These are phyloP conservation scores for Accipiter virgatus DNA, from an alignment of 2,113 vertebrate genomes.

Conservation along the genomic window DNA sequence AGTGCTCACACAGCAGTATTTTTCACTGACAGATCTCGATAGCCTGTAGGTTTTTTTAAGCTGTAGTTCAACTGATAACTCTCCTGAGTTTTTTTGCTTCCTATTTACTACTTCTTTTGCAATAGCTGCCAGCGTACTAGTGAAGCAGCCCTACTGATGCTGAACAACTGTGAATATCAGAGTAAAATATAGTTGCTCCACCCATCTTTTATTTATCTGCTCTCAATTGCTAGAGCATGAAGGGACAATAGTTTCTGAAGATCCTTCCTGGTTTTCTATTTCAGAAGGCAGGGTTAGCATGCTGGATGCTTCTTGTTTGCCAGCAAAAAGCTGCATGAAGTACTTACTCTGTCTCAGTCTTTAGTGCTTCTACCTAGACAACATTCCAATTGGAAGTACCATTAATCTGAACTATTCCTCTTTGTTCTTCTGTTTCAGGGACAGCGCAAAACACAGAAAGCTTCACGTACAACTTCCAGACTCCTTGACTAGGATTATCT, in stretches of 20 bases:
- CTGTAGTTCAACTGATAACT: neutral
- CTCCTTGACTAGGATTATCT: neutral
- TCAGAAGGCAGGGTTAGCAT: neutral
- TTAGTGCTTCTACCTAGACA: neutral
- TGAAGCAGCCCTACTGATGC: neutral
- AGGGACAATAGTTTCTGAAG: slow-evolving; percentile 15
- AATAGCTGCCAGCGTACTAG: neutral
- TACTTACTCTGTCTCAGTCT: neutral
- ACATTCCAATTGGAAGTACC: neutral
- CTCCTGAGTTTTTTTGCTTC: neutral
- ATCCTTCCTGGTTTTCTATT: neutral
- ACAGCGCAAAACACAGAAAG: neutral
- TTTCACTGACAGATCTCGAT: neutral
- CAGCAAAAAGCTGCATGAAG: neutral
- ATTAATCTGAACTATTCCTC: neutral
- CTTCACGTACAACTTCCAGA: neutral
- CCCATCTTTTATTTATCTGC: slow-evolving; percentile 37
- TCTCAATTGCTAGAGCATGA: slow-evolving; percentile 1
- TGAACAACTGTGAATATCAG: slow-evolving; percentile 16
- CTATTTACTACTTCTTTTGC: neutral
- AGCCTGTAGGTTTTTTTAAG: neutral
- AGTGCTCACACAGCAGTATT: neutral
- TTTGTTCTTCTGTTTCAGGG: neutral
- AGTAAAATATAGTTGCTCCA: slow-evolving; percentile 18
- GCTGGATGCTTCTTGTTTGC: neutral